These are phyloP conservation scores for Tragelaphus buxtoni DNA, from an alignment of 2,113 vertebrate genomes.

Conservation along the genomic window DNA sequence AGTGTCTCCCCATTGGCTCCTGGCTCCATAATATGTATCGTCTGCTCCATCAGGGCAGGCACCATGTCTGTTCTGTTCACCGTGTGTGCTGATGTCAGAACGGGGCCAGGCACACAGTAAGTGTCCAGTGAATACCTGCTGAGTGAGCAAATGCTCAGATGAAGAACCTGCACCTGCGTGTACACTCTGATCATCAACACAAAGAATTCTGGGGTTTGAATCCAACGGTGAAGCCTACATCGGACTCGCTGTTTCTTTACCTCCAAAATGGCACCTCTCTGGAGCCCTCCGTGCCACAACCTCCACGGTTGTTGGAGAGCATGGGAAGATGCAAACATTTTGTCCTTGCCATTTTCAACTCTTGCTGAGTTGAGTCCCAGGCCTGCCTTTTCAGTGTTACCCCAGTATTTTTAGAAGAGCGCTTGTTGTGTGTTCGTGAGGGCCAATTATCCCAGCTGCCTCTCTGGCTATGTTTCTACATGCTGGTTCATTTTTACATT, in stretches of 20 bases:
- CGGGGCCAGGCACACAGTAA: too few species aligned
- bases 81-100: too few species aligned
- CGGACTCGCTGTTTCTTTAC: neutral
- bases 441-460: conserved; percentile 50
- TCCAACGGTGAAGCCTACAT: fast-evolving
- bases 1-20: too few species aligned
- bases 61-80: too few species aligned
- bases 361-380: neutral
- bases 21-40: too few species aligned
- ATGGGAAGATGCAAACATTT: neutral
- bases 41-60: too few species aligned
- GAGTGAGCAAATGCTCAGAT: too few species aligned
- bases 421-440: neutral
- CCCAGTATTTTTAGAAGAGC: conserved; percentile 7
- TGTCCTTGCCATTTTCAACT: neutral
- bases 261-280: neutral
- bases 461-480: neutral
- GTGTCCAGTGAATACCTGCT: too few species aligned
- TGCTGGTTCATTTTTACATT: conserved; percentile 36
- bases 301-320: neutral
- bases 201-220: too few species aligned
- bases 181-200: neutral
- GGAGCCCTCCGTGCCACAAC: neutral
- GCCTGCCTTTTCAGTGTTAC: neutral
- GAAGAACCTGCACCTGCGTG: too few species aligned